These are phyloP conservation scores for Hirtodrosophila trivittata DNA, from an alignment of 2,888 invertebrate species.

Conservation along the genomic window DNA sequence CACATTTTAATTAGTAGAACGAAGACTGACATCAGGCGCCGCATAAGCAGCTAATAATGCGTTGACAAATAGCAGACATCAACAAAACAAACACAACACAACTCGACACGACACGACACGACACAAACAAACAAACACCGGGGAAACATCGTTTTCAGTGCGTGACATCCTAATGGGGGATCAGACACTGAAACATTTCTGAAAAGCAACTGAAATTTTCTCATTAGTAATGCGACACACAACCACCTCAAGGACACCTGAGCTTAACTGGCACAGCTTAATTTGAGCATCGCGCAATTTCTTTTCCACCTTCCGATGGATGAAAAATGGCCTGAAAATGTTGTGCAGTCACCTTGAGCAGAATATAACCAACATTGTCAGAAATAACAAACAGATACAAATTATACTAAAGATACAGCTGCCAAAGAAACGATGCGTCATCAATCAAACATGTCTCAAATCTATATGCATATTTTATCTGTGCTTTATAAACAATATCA, in stretches of 20 bases:
- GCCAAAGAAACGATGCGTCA: no score
- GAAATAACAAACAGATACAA: no score
- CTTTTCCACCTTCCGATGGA: slow-evolving; percentile 49
- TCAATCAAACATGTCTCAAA: no score
- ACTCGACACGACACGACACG: background rate
- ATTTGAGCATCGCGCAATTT: slow-evolving; percentile 40
- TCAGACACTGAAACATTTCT: no score
- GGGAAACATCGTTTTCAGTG: background rate
- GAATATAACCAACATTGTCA: no score
- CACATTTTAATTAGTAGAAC: slow-evolving; percentile 65
- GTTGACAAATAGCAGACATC: slow-evolving; percentile 50
- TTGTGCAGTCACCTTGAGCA: background rate
- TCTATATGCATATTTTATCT: no score
- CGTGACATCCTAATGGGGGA: no score
- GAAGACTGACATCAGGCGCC: slow-evolving; percentile 14
- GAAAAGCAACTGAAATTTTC: background rate
- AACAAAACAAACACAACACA: slow-evolving; percentile 18
- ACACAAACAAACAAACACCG: slow-evolving; percentile 8
- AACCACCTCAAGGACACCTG: background rate
- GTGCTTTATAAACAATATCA: no score
- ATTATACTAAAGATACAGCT: no score
- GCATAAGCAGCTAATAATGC: slow-evolving; percentile 49
- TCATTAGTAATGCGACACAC: slow-evolving; percentile 4
- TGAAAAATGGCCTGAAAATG: slow-evolving; percentile 58
- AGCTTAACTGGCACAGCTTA: no score